These are phyloP conservation scores for Enchytraeus crypticus DNA, from an alignment of 2,888 invertebrate genomes.

Conservation along the genomic window DNA sequence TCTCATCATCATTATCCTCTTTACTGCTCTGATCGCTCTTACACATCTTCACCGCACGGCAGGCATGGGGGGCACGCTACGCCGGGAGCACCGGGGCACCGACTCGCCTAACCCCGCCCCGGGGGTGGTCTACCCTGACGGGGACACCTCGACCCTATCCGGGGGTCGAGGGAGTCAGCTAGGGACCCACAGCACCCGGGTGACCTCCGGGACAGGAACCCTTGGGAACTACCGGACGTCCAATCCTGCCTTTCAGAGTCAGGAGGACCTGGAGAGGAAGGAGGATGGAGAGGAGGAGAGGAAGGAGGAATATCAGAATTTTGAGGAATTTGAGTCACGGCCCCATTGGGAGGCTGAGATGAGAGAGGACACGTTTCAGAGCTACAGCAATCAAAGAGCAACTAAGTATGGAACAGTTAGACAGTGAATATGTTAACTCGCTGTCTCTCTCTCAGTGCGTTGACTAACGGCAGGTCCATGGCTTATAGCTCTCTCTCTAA, in stretches of 20 bases:
- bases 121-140: neutral
- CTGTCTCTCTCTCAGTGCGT: too few relatives aligned
- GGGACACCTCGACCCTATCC: neutral
- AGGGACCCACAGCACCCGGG: too few relatives aligned
- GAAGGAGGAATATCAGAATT: neutral
- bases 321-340: too few relatives aligned
- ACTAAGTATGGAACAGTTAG: neutral
- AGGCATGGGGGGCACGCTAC: neutral
- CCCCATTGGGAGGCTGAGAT: neutral
- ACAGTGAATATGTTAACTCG: too few relatives aligned
- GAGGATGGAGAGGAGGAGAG: constrained; percentile 1
- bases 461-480: too few relatives aligned
- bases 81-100: neutral
- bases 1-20: constrained; percentile 11
- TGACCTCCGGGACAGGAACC: too few relatives aligned
- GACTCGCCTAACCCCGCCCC: neutral
- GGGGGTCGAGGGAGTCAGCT: too few relatives aligned
- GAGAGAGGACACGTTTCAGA: constrained; percentile 4
- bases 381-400: neutral
- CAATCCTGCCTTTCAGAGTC: neutral
- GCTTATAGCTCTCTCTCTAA: too few relatives aligned
- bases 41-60: neutral
- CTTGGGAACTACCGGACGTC: neutral
- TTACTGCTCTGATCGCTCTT: constrained; percentile 2
- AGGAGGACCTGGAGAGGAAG: neutral